These are phyloP conservation scores for Drosophila meridionalis DNA, from an alignment of 2,888 invertebrate genomes.

Conservation along the genomic window DNA sequence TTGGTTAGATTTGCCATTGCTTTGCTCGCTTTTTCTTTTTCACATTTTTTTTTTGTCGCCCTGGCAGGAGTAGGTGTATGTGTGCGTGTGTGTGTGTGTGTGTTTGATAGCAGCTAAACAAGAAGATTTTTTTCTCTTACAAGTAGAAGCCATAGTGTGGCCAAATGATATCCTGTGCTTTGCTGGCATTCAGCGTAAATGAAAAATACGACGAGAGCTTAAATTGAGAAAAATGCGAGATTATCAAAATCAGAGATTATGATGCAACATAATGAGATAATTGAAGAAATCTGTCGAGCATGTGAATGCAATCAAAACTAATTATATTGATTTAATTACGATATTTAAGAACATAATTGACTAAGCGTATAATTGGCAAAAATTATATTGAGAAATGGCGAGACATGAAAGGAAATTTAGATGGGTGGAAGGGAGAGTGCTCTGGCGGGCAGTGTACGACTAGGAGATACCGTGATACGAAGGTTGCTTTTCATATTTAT, in stretches of 20 bases:
- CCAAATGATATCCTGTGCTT: slow-evolving; percentile 10
- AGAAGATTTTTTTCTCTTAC: not conserved
- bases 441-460: too few relatives aligned
- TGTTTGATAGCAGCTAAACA: slow-evolving; percentile 26
- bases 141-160: slow-evolving; percentile 9
- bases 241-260: not conserved
- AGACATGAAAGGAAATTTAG: not conserved
- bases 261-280: slow-evolving; percentile 1
- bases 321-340: not conserved
- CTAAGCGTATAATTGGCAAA: not conserved
- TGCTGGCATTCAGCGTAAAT: not conserved
- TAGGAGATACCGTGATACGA: not conserved
- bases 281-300: not conserved
- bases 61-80: not conserved
- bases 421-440: not conserved
- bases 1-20: slow-evolving; percentile 70
- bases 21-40: slow-evolving; percentile 19
- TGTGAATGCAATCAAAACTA: not conserved
- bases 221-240: not conserved
- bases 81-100: not conserved
- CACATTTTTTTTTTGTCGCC: not conserved
- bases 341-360: slow-evolving; percentile 4
- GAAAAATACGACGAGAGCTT: not conserved
- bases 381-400: not conserved
- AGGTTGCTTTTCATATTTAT: too few relatives aligned